Percentiles rank a stretch among this genome's conserved stretches.
phyloP scores from a whole-genome alignment of 2,797 vertebrate species.

The Sebastolobus alascanus region DNA sequence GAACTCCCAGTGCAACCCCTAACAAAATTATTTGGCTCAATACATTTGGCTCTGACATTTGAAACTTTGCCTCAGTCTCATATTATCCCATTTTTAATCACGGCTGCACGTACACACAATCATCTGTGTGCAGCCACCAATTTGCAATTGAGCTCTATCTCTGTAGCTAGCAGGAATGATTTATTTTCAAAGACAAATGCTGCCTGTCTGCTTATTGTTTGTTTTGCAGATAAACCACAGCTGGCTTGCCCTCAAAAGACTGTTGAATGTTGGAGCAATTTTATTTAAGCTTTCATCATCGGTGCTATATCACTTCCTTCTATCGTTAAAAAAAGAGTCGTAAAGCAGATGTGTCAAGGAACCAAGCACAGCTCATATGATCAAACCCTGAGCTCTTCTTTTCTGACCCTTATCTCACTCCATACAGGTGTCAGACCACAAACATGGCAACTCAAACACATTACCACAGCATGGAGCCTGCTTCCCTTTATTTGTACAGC shows the following conservation, averaged over 20 bases:
- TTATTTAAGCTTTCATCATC: conserved; percentile 51
- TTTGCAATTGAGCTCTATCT: conserved; percentile 53
- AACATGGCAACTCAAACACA: conserved; percentile 69
- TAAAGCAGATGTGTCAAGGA: conserved; percentile 45
- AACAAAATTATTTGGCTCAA: conserved; percentile 72
- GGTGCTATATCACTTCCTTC: conserved; percentile 28
- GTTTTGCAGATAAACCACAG: conserved; percentile 57
- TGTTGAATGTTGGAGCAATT: conserved; percentile 41
- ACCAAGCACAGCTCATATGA: background rate
- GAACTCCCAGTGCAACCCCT: conserved; percentile 39
- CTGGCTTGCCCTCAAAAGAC: conserved; percentile 49
- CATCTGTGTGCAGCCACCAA: conserved; percentile 63
- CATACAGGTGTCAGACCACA: conserved; percentile 68
- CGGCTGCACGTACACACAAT: conserved; percentile 58
- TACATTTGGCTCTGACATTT: conserved; percentile 55
- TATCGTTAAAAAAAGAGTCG: conserved; percentile 6
- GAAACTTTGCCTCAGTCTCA: conserved; percentile 66
- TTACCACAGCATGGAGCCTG: conserved; percentile 53
- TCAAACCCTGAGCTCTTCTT: conserved; percentile 21
- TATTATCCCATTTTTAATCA: conserved; percentile 64
- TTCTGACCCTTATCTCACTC: conserved; percentile 70
- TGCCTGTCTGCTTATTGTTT: conserved; percentile 58
- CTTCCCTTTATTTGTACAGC: conserved; percentile 81
- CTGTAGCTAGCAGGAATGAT: conserved; percentile 58
- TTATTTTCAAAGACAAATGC: conserved; percentile 62